These are phyloP conservation scores for Phortica magna DNA, from an alignment of 2,888 invertebrate species.

Conservation along the genomic window DNA sequence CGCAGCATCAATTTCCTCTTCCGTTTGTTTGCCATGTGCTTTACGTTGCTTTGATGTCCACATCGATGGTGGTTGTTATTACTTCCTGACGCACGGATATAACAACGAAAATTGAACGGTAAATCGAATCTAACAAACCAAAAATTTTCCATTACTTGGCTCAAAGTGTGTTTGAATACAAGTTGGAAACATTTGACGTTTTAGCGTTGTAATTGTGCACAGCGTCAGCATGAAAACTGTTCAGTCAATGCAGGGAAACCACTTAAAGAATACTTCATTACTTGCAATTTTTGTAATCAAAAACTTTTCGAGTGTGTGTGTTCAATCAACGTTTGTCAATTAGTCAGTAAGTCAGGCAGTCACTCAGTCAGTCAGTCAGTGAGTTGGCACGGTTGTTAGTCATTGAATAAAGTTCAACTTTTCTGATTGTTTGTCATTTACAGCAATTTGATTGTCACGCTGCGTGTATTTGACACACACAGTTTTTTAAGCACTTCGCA, in stretches of 20 bases:
- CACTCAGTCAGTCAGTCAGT: too few relatives aligned
- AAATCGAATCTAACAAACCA: neutral
- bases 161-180: neutral
- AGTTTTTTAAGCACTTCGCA: too few relatives aligned
- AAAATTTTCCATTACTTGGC: neutral
- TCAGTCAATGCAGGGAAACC: neutral
- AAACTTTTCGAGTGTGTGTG: neutral
- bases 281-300: neutral
- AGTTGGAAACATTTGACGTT: neutral
- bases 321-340: neutral
- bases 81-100: too few relatives aligned
- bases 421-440: too few relatives aligned
- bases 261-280: neutral
- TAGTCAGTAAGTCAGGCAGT: too few relatives aligned
- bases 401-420: too few relatives aligned
- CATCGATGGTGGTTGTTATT: neutral
- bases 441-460: too few relatives aligned
- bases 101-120: neutral
- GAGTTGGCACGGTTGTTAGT: too few relatives aligned
- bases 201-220: neutral
- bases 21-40: neutral
- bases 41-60: neutral
- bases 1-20: slow-evolving; percentile 13
- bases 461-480: too few relatives aligned
- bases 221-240: neutral